Conservation (phyloP, 2,113 vertebrate genomes). For the Scalopus aquaticus region DNA sequence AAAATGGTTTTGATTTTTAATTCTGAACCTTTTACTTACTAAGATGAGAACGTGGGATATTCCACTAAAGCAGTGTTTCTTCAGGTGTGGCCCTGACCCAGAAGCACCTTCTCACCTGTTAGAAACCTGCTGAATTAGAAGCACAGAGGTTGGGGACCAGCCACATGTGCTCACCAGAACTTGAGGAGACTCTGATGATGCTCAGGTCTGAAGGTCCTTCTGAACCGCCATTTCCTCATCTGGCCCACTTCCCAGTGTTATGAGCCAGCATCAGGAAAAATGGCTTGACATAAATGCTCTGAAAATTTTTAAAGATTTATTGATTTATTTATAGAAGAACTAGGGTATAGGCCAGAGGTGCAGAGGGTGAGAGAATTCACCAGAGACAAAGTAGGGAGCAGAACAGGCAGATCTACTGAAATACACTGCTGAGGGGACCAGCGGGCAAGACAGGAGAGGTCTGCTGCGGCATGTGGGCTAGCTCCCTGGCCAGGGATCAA, state of each 20-base stretch:
- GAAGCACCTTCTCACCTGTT: background rate
- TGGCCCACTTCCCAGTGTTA: background rate
- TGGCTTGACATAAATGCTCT: background rate
- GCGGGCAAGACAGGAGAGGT: too few species aligned
- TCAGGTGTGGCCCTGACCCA: background rate
- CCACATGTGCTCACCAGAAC: background rate
- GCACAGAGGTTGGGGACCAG: background rate
- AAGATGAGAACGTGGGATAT: background rate
- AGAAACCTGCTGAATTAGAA: background rate
- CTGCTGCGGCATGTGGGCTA: too few species aligned
- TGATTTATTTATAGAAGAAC: too few species aligned
- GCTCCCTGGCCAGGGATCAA: too few species aligned
- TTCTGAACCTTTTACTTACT: background rate
- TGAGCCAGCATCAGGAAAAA: background rate
- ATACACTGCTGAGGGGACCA: too few species aligned
- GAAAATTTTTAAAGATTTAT: background rate
- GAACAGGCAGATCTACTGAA: too few species aligned
- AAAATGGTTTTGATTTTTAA: background rate
- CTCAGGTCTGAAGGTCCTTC: background rate
- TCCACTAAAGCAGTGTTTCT: background rate
- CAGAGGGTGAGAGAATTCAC: too few species aligned
- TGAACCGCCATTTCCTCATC: background rate
- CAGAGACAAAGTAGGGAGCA: too few species aligned
- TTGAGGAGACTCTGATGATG: background rate
- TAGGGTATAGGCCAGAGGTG: too few species aligned